phyloP scores from a whole-genome alignment of 2,888 invertebrate genomes.

The Eueremaeus valkanovi region DNA sequence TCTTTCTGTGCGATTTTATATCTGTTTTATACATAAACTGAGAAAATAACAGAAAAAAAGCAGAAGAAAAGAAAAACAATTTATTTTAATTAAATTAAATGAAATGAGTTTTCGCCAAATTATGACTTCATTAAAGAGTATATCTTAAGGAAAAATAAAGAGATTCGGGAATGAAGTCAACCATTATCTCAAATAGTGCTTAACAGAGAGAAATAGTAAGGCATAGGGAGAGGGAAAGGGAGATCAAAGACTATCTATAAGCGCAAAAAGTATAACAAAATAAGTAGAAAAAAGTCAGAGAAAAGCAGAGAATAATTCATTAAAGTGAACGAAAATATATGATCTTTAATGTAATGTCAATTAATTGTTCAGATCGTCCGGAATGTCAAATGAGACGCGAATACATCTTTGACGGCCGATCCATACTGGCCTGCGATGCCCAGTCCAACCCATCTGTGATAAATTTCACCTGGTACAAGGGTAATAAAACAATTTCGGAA shows the following conservation, averaged over 20 bases:
- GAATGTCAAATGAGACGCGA: constrained; percentile 73
- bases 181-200: constrained; percentile 1
- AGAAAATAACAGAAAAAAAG: too few species aligned
- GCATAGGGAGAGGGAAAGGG: background rate
- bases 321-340: background rate
- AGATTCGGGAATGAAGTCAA: background rate
- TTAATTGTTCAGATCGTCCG: constrained; percentile 66
- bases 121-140: constrained; percentile 17
- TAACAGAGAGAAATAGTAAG: background rate
- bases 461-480: constrained; percentile 70
- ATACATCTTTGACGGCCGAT: constrained; percentile 54
- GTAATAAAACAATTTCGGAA: constrained; percentile 63
- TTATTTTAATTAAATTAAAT: constrained; percentile 21
- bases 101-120: constrained; percentile 21
- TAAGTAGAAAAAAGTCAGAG: background rate
- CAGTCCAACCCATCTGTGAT: constrained; percentile 73
- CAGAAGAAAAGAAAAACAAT: too few species aligned
- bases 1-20: background rate
- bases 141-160: background rate
- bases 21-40: background rate
- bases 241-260: background rate
- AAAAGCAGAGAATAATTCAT: background rate
- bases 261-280: background rate
- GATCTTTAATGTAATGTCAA: background rate
- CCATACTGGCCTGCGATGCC: constrained; percentile 65